phyloP scores from a whole-genome alignment of 2,888 invertebrate genomes.

The Marronus borbonicus region DNA sequence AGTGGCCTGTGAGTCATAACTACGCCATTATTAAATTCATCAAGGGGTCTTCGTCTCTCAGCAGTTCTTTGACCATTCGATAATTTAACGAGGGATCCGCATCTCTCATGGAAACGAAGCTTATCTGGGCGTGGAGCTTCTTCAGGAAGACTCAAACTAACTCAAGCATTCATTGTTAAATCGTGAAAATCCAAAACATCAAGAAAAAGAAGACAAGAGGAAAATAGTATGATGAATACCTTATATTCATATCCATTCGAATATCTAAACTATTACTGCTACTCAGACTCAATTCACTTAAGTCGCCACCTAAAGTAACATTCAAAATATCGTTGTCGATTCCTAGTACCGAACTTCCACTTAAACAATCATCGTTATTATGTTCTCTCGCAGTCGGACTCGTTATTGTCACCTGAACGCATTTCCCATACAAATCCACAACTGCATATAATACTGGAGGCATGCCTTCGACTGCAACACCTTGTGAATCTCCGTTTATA shows the following conservation, averaged over 20 bases:
- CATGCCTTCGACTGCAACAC: constrained; percentile 86
- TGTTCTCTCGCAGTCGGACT: constrained; percentile 69
- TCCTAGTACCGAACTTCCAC: constrained; percentile 69
- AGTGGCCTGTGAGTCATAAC: constrained; percentile 94
- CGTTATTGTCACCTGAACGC: constrained; percentile 82
- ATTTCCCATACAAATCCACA: constrained; percentile 88
- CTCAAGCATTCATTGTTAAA: background rate
- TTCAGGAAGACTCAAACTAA: constrained; percentile 67
- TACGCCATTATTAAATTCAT: constrained; percentile 97
- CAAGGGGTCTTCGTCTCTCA: constrained; percentile 88
- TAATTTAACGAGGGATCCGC: constrained; percentile 90
- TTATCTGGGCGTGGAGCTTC: constrained; percentile 73
- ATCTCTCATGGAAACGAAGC: constrained; percentile 89
- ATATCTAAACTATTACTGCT: constrained; percentile 70
- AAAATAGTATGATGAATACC: constrained; percentile 57
- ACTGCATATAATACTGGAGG: constrained; percentile 84
- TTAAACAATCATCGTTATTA: constrained; percentile 70
- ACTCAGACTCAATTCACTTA: constrained; percentile 69
- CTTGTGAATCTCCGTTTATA: constrained; percentile 91
- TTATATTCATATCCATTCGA: constrained; percentile 70
- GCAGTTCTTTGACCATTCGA: constrained; percentile 88
- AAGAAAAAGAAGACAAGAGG: no score
- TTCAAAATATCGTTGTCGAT: constrained; percentile 70
- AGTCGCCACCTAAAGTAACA: constrained; percentile 69
- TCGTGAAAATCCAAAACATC: background rate